Percentiles rank a stretch among this genome's conserved stretches.
phyloP scores from a whole-genome alignment of 2,113 vertebrate species.

The Plotosus lineatus region DNA sequence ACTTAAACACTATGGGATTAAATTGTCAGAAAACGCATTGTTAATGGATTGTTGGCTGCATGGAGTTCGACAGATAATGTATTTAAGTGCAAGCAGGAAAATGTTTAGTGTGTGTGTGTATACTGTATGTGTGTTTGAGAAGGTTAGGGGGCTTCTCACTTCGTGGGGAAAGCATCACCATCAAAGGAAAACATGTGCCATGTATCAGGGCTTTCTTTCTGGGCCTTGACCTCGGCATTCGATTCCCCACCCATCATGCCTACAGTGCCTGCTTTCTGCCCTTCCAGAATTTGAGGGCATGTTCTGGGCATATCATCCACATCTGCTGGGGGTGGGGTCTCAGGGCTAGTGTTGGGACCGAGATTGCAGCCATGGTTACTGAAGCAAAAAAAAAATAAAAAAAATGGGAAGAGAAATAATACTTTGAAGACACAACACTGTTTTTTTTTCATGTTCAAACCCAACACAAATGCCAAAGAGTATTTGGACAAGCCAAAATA shows the following conservation, averaged over 20 bases:
- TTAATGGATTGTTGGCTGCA: not conserved
- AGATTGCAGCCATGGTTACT: slow-evolving; percentile 67
- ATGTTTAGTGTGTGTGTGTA: not conserved
- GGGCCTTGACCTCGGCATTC: slow-evolving; percentile 44
- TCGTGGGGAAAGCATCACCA: slow-evolving; percentile 73
- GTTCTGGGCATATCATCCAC: slow-evolving; percentile 61
- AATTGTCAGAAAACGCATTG: not conserved
- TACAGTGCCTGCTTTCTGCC: slow-evolving; percentile 54
- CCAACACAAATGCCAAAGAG: not conserved
- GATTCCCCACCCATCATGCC: slow-evolving; percentile 54
- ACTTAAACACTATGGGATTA: not conserved
- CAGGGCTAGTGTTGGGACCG: slow-evolving; percentile 61
- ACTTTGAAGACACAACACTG: slow-evolving; percentile 10
- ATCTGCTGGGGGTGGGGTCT: slow-evolving; percentile 48
- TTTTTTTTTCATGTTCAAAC: not conserved
- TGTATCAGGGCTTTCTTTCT: slow-evolving; percentile 24
- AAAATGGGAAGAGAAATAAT: slow-evolving; percentile 17
- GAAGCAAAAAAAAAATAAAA: no score
- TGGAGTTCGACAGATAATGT: not conserved
- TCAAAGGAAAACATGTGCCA: slow-evolving; percentile 71
- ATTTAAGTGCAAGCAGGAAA: not conserved
- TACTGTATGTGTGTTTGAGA: slow-evolving; percentile 10
- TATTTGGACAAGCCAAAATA: not conserved
- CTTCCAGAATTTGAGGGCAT: slow-evolving; percentile 49
- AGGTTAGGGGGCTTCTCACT: slow-evolving; percentile 68